Conservation (phyloP, 92 coral and sea anemone species). For the Epizoanthus rinbou region DNA sequence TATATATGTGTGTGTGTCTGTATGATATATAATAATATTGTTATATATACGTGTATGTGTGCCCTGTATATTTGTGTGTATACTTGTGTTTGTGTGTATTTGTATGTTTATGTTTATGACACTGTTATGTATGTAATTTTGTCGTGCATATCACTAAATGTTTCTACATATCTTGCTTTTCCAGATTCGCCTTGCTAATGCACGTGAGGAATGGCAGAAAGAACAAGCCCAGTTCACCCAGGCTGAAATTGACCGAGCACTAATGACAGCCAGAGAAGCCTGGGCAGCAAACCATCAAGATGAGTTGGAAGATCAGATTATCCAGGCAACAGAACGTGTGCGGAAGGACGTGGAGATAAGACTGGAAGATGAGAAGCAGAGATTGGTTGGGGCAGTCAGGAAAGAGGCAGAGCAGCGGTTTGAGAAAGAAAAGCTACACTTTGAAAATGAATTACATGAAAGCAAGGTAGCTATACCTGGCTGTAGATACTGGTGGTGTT, state of each 20-base stretch:
- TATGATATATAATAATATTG: no score
- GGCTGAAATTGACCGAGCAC: conserved; percentile 81
- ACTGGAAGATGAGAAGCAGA: conserved; percentile 60
- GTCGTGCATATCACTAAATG: no score
- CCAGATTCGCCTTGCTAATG: conserved; percentile 67
- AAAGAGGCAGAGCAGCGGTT: conserved; percentile 54
- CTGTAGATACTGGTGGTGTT: no score
- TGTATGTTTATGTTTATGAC: no score
- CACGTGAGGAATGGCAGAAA: conserved; percentile 77
- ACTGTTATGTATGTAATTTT: no score
- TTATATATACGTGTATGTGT: no score
- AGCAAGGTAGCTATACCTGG: conserved; percentile 48
- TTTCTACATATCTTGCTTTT: neutral
- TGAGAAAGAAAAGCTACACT: conserved; percentile 62
- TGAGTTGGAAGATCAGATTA: conserved; percentile 75
- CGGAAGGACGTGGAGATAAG: conserved; percentile 59
- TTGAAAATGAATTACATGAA: conserved; percentile 70
- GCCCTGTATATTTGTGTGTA: no score
- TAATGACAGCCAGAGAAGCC: conserved; percentile 81
- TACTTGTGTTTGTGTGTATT: no score
- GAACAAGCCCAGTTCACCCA: conserved; percentile 68
- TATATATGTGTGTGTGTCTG: no score
- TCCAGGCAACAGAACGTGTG: conserved; percentile 60
- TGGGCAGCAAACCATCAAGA: conserved; percentile 77
- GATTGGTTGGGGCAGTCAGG: conserved; percentile 60